These are phyloP conservation scores for Acanthopagrus latus DNA, from an alignment of 2,797 vertebrate species.

Conservation along the genomic window DNA sequence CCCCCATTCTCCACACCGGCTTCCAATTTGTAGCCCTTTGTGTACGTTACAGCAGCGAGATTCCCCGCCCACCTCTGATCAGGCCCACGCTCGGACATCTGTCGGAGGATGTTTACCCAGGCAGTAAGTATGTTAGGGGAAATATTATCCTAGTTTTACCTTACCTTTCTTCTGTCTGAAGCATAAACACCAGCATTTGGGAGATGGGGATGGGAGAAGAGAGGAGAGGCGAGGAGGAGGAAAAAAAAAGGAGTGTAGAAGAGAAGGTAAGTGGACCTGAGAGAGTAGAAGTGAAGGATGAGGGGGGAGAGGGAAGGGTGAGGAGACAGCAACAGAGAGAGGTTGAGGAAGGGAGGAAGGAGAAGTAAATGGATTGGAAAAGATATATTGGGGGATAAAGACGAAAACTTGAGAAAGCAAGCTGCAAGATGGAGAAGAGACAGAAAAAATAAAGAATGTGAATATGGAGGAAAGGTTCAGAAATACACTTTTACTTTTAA, in stretches of 20 bases:
- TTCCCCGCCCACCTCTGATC: constrained; percentile 63
- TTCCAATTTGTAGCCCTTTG: constrained; percentile 75
- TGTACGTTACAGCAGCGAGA: constrained; percentile 66
- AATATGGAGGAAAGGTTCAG: background rate
- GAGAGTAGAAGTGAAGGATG: constrained; percentile 25
- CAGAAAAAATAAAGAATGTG: background rate
- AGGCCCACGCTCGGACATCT: constrained; percentile 80
- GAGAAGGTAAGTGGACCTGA: constrained; percentile 30
- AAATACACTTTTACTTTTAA: background rate
- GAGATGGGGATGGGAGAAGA: constrained; percentile 52
- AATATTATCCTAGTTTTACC: constrained; percentile 87
- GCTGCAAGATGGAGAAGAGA: background rate
- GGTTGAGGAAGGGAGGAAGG: background rate
- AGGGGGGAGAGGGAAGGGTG: background rate
- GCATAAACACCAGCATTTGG: constrained; percentile 76
- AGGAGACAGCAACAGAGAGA: background rate
- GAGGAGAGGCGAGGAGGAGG: constrained; percentile 24
- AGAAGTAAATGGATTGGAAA: background rate
- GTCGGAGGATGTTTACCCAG: constrained; percentile 85
- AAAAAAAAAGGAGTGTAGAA: constrained; percentile 7
- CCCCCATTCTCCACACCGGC: constrained; percentile 48
- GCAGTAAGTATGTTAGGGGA: constrained; percentile 82
- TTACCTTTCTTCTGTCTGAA: constrained; percentile 83
- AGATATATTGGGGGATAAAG: background rate
- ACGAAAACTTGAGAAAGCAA: background rate